Evolutionary conservation across 2,113 vertebrate species (phyloP).

Genomic region (Chascanopsetta lugubris): DNA sequence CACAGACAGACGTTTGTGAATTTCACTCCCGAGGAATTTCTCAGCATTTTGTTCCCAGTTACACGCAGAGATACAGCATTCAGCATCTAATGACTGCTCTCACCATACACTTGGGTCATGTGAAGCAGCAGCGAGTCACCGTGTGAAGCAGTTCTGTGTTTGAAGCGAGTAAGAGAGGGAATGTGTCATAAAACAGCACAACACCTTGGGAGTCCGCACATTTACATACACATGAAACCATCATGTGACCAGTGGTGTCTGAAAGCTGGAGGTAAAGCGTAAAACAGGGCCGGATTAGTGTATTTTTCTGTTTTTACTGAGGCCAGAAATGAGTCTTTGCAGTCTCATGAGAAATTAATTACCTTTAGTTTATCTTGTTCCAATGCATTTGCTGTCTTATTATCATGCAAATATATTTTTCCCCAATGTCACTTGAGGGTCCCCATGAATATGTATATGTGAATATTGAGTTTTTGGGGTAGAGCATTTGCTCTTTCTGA

Average conservation of each 20-base stretch:
- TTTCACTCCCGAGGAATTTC: too few relatives aligned
- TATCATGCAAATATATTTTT: too few relatives aligned
- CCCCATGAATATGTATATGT: too few relatives aligned
- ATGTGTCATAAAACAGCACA: slow-evolving; percentile 21
- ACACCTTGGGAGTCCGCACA: slow-evolving; percentile 13
- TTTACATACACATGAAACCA: slow-evolving; percentile 22
- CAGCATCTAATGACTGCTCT: slow-evolving; percentile 6
- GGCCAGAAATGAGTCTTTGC: too few relatives aligned
- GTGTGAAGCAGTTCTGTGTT: slow-evolving; percentile 17
- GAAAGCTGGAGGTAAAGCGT: not conserved
- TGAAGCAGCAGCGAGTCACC: slow-evolving; percentile 13
- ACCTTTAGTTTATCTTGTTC: too few relatives aligned
- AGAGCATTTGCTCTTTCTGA: too few relatives aligned
- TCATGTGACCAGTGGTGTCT: not conserved
- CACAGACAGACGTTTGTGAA: not conserved
- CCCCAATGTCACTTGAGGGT: too few relatives aligned
- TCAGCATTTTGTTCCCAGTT: too few relatives aligned
- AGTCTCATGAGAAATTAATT: too few relatives aligned
- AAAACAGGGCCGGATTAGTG: not conserved
- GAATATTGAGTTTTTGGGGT: too few relatives aligned
- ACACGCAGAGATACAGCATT: not conserved
- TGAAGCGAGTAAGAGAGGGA: slow-evolving; percentile 3
- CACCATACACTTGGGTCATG: slow-evolving; percentile 20
- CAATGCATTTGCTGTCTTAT: too few relatives aligned
- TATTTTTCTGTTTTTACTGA: too few relatives aligned